Percentiles rank a stretch among this genome's conserved stretches.
Evolutionary conservation across 2,113 vertebrate species (phyloP).

Genomic region (Collichthys lucidus): DNA sequence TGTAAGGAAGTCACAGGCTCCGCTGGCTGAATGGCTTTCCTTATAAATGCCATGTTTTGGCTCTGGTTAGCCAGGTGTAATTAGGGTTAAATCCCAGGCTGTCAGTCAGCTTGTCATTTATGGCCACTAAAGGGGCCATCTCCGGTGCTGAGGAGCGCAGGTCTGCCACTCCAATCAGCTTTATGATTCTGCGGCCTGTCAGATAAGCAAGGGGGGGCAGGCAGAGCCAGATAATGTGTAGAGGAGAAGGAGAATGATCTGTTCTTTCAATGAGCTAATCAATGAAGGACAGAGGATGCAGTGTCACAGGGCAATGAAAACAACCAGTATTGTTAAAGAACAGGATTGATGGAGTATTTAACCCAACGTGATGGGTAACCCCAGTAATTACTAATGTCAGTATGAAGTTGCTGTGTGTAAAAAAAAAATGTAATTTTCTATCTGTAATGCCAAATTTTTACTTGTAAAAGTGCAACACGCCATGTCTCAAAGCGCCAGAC

Average conservation of each 20-base stretch:
- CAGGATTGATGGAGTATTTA: constrained; percentile 21
- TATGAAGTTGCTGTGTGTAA: constrained; percentile 3
- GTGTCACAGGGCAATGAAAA: constrained; percentile 31
- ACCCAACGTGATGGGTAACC: constrained; percentile 27
- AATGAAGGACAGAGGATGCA: constrained; percentile 45
- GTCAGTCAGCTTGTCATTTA: constrained; percentile 73
- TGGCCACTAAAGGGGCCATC: constrained; percentile 64
- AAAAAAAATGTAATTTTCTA: not conserved
- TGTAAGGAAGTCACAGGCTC: constrained; percentile 2
- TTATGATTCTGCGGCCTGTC: constrained; percentile 67
- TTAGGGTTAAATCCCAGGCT: constrained; percentile 71
- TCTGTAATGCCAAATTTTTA: not conserved
- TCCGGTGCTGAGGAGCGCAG: constrained; percentile 56
- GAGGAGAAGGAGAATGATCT: constrained; percentile 47
- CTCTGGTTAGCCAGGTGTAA: constrained; percentile 69
- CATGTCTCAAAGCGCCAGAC: not conserved
- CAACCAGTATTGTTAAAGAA: constrained; percentile 26
- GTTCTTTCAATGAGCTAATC: constrained; percentile 50
- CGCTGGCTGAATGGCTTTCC: constrained; percentile 14
- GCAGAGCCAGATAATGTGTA: constrained; percentile 25
- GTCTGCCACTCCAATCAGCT: constrained; percentile 74
- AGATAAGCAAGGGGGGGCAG: constrained; percentile 57
- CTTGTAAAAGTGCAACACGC: not conserved
- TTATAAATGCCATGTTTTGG: constrained; percentile 63
- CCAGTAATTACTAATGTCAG: constrained; percentile 36